Evolutionary conservation across 2,888 invertebrate genomes (phyloP), one percentile per base, ranked within the genome.

Genomic region (Philereme vetulata): DNA sequence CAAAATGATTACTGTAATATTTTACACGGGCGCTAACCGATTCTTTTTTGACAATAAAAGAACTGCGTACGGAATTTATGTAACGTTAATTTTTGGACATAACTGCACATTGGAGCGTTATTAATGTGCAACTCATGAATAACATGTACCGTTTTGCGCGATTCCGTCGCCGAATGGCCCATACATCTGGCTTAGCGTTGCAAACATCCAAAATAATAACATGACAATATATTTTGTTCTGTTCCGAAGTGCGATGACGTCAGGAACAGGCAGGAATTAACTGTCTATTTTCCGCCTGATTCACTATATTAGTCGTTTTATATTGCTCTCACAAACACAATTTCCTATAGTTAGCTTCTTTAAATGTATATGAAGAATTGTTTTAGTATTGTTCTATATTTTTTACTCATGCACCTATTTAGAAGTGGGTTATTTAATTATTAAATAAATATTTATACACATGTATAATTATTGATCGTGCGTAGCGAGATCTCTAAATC

Each of bases 181-280:
- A 88, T 89, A 88, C 78, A 81, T 90, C 87, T 85, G 79, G 88
- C 88, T 90, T 89, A 90, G 84, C 81, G 86, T 79, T 84, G 85
- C 84, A 84, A 87, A 85, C 83, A 82, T 75, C 78, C 83, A 81
- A 86, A 87, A 88, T 87, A 87, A 88, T 88, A 88, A 84, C 84
- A 86, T 82, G 83, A 82, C 85, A 81, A 84, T 84, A 81, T 86
- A 81, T 84, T 78, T 78, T 75, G 72, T 58, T 53, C 64, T 60
- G 53, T 58, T 64, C 57, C 63, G 56, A 58, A 65, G 53, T 65
- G 54, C 51, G 50, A 55, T 56, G 54, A 48, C 56, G 56, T 47
- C 58, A 36, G 55, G 5, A 7, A 55, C 61, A 51, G 57, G 47
- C 60, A 64, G 63, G 63, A 66, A 64, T 66, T 62, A 61, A 68